These are phyloP conservation scores for Felis chaus DNA, from an alignment of 2,113 vertebrate species.

Conservation along the genomic window DNA sequence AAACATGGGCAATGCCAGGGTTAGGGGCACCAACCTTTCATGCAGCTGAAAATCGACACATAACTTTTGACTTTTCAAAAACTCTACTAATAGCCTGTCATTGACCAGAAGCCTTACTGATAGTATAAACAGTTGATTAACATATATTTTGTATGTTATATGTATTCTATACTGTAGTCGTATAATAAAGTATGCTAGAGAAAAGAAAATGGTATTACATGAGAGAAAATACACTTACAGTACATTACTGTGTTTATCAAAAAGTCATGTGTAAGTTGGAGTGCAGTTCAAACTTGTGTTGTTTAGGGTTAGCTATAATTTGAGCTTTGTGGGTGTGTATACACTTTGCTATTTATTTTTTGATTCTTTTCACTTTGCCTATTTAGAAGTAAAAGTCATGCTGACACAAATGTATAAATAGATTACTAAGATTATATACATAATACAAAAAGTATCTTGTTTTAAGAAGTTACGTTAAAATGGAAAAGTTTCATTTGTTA, in stretches of 20 bases:
- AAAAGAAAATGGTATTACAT: neutral
- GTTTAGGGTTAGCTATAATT: neutral
- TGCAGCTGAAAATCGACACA: neutral
- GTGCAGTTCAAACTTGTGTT: neutral
- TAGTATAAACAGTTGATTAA: neutral
- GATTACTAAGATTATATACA: neutral
- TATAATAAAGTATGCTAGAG: neutral
- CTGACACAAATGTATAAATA: neutral
- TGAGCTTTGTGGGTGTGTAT: neutral
- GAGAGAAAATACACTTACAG: neutral
- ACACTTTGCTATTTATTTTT: neutral
- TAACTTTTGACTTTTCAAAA: neutral
- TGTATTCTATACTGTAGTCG: neutral
- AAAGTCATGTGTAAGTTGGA: neutral
- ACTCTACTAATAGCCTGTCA: neutral
- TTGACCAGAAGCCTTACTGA: neutral
- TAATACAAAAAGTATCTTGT: neutral
- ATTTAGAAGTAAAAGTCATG: neutral
- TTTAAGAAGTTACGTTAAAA: constrained; percentile 6
- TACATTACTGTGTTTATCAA: neutral
- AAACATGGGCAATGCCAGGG: neutral
- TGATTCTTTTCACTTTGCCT: neutral
- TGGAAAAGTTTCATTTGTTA: neutral
- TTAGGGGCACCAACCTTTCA: neutral
- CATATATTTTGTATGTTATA: neutral